phyloP scores from a whole-genome alignment of 23 tunicate genomes.

The Botrylloides violaceus region DNA sequence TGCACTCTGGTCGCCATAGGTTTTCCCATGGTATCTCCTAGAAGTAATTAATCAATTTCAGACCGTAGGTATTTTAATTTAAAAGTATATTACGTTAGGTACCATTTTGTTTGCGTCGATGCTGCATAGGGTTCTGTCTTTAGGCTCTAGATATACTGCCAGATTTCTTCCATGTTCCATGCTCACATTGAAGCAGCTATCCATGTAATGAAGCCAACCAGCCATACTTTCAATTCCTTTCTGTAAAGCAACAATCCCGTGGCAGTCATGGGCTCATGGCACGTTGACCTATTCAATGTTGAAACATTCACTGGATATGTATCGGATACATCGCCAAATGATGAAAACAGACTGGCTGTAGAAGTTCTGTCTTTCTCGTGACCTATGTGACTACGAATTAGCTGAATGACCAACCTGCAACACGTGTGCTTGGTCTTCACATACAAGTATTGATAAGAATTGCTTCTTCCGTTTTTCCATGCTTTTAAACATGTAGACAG shows the following conservation, averaged over 20 bases:
- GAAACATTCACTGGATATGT: too few species aligned
- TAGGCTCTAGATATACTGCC: conserved; percentile 58
- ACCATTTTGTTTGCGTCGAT: conserved; percentile 77
- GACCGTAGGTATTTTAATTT: not conserved
- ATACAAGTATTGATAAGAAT: conserved; percentile 51
- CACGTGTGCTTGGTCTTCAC: conserved; percentile 90
- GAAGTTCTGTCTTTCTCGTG: too few species aligned
- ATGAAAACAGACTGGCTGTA: too few species aligned
- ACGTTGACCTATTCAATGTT: too few species aligned
- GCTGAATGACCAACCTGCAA: conserved; percentile 42
- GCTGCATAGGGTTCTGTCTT: conserved; percentile 51
- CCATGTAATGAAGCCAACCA: conserved; percentile 70
- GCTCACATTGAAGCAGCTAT: conserved; percentile 60
- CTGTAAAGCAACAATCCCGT: too few species aligned
- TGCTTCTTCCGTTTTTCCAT: conserved; percentile 70
- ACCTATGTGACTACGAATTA: too few species aligned
- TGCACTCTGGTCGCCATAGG: conserved; percentile 80
- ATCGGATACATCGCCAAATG: too few species aligned
- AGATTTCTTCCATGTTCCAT: conserved; percentile 67
- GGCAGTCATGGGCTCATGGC: too few species aligned
- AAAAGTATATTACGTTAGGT: not conserved
- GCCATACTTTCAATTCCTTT: conserved; percentile 87
- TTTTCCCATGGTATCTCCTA: conserved; percentile 95
- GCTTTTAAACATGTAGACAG: conserved; percentile 58
- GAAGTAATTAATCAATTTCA: not conserved